Evolutionary conservation across 2,888 invertebrate genomes (phyloP).

Genomic region (Pasiphila rectangulata): DNA sequence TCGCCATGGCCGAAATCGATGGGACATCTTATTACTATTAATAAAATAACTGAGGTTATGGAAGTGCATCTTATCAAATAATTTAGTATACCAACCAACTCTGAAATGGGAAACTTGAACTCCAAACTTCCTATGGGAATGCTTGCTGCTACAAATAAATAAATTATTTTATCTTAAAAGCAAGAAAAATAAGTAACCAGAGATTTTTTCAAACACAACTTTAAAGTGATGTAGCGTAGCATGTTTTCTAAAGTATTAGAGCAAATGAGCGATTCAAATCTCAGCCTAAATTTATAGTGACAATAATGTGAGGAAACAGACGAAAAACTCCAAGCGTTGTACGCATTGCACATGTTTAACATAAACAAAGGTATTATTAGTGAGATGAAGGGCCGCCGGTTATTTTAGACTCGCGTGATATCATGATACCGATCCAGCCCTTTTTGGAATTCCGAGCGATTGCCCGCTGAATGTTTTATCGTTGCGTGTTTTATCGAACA

Average conservation of each 20-base stretch:
- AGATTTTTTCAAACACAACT: too few species aligned
- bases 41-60: too few species aligned
- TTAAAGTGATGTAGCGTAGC: too few species aligned
- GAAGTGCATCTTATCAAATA: too few species aligned
- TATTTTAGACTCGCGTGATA: conserved; percentile 56
- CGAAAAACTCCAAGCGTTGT: conserved; percentile 40
- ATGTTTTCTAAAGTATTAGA: neutral
- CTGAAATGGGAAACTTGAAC: too few species aligned
- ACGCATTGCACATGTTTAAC: conserved; percentile 46
- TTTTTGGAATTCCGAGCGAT: conserved; percentile 54
- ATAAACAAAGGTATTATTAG: conserved; percentile 64
- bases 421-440: conserved; percentile 56
- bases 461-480: conserved; percentile 26
- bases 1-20: too few species aligned
- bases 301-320: conserved; percentile 39
- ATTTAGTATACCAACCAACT: too few species aligned
- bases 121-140: too few species aligned
- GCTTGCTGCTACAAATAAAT: too few species aligned
- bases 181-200: neutral
- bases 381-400: conserved; percentile 54
- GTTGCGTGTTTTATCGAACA: conserved; percentile 14
- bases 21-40: too few species aligned
- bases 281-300: conserved; percentile 36
- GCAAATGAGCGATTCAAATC: conserved; percentile 25
- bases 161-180: neutral